Base-by-base conservation (phyloP, 1,140 invertebrate genomes). In the Pseudoatta argentina region DNA sequence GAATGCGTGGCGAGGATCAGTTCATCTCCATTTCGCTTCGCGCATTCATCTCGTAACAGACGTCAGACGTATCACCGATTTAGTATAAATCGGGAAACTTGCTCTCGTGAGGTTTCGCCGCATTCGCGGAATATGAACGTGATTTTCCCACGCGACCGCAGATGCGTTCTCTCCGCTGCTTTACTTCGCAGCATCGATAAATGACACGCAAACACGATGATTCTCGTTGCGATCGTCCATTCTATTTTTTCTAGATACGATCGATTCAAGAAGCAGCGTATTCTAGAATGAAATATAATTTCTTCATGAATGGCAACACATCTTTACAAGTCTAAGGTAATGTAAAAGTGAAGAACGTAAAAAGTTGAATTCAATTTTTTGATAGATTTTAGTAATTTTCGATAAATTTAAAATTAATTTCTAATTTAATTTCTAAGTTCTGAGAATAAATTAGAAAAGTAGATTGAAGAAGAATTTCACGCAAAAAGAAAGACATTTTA, bases 61-160 rank as follows among this genome's bases (percentile, higher is more conserved):
- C 57, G 76, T 48, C 48, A 10, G 39, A 34, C 67, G 18, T 16
- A 66, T 30, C 66, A 63, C 6, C 16, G 75, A 90, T 90, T 90
- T 90, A 69, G 89, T 64, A 53, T 66, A 83, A 91, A 88, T 85
- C 81, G 51, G 53, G 61, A 79, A 86, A 86, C 48, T 63, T 66
- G 83, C 48, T 66, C 30, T 27, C 6, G 7, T 72, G 51, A 16
- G 27, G 30, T 63, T 87, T 21, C 27, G 55, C n/a, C 57, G 34
- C 48, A 53, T 51, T 21, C 24, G 53, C 59, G 67, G 24, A 91
- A 91, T 88, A 88, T 57, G 91, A 89, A 83, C 86, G 83, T 81
- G 81, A 88, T 91, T 78, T 91, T 91, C 90, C 88, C 90, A 91
- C 91, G 91, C 82, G 82, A 67, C 55, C 64, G 57, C 18, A 86